Percentiles rank a stretch among this genome's conserved stretches.
Conservation (phyloP, 2,113 vertebrate species). For the Eptesicus fuscus region DNA sequence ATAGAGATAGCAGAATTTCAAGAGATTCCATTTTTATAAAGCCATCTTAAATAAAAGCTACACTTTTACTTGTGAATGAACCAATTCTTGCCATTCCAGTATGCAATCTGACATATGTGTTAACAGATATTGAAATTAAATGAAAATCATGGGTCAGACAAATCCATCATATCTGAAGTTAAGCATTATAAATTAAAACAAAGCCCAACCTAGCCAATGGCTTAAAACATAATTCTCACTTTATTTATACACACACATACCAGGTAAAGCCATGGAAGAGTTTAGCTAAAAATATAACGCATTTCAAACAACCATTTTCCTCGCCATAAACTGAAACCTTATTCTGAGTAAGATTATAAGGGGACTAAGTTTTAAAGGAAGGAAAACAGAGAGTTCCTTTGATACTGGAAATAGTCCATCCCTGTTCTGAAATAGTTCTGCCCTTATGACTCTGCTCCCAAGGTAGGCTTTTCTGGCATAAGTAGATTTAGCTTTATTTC, state of each 20-base stretch:
- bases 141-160: background rate
- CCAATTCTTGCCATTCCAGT: background rate
- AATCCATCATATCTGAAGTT: background rate
- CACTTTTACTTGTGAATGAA: conserved; percentile 39
- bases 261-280: background rate
- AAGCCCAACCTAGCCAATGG: background rate
- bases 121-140: conserved; percentile 5
- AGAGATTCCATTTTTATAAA: conserved; percentile 64
- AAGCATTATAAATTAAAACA: background rate
- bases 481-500: conserved; percentile 75
- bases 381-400: conserved; percentile 55
- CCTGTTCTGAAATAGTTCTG: conserved; percentile 66
- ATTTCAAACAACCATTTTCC: conserved; percentile 13
- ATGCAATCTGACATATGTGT: background rate
- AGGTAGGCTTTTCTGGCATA: conserved; percentile 70
- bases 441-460: conserved; percentile 66
- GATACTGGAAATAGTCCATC: conserved; percentile 59
- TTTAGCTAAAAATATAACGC: conserved; percentile 12
- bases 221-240: conserved; percentile 19
- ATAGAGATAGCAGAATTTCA: conserved; percentile 66
- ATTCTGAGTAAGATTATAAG: conserved; percentile 15
- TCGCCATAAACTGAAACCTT: background rate
- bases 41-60: conserved; percentile 11
- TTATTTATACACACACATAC: background rate
- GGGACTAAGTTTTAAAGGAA: conserved; percentile 31